Evolutionary conservation across 2,113 vertebrate species (phyloP).

Genomic region (Zeus faber): DNA sequence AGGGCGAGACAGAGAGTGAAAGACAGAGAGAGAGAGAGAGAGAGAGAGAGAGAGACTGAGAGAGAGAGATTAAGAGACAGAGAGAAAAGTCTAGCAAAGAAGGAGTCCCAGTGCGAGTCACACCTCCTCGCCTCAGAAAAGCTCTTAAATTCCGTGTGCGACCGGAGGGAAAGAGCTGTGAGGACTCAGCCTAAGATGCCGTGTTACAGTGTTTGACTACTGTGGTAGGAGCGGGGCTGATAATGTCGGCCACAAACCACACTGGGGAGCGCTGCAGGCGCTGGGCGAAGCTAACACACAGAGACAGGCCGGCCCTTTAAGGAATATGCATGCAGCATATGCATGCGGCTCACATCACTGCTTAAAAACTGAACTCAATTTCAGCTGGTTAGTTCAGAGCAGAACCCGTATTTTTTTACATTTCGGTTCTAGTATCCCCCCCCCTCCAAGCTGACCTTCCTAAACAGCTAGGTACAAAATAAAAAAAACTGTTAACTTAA

Average conservation of each 20-base stretch:
- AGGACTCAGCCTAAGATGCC: constrained; percentile 51
- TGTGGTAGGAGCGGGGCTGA: constrained; percentile 46
- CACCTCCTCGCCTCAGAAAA: constrained; percentile 69
- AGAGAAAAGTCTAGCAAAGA: constrained; percentile 35
- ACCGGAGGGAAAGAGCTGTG: constrained; percentile 56
- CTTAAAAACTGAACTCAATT: no score
- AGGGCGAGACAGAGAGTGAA: constrained; percentile 46
- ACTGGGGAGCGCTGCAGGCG: constrained; percentile 32
- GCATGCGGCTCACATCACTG: no score
- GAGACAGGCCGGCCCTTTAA: constrained; percentile 22
- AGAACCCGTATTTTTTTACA: no score
- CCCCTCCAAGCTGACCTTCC: no score
- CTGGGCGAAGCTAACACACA: constrained; percentile 33
- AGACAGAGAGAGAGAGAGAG: constrained; percentile 49
- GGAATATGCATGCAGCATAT: constrained; percentile 16
- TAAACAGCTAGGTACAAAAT: no score
- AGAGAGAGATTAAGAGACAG: constrained; percentile 1
- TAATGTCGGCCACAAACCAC: constrained; percentile 41
- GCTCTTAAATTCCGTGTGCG: constrained; percentile 66
- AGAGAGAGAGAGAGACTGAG: constrained; percentile 27
- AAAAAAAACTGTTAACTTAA: no score
- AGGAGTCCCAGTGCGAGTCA: constrained; percentile 61
- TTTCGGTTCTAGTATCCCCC: no score
- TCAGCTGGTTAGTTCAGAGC: no score
- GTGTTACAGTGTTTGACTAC: constrained; percentile 58